Evolutionary conservation across 2,797 vertebrate genomes (phyloP).

Genomic region (Xenops minutus): DNA sequence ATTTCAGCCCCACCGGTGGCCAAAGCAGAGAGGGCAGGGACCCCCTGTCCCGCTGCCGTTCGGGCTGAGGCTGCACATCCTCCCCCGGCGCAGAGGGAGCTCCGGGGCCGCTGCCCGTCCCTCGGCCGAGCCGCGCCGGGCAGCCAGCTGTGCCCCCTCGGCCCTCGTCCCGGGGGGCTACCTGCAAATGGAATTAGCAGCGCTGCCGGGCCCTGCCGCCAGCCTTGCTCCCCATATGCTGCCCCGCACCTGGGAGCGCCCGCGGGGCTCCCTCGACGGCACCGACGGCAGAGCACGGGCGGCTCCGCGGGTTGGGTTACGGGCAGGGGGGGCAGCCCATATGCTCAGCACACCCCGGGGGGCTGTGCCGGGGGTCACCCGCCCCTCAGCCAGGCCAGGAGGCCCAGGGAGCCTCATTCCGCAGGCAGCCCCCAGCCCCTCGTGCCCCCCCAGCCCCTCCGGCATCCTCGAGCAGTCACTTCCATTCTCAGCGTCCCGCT

Average conservation of each 20-base stretch:
- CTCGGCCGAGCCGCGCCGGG: background rate
- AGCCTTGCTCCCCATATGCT: constrained; percentile 49
- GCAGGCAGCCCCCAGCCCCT: background rate
- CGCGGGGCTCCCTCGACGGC: background rate
- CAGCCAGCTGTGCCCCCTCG: background rate
- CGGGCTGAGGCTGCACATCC: accelerated
- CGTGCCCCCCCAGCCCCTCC: background rate
- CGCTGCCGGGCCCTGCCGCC: background rate
- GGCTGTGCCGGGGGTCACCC: background rate
- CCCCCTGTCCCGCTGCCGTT: accelerated
- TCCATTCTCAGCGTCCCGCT: background rate
- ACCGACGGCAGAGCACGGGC: background rate
- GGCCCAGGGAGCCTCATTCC: background rate
- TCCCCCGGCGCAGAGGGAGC: no score
- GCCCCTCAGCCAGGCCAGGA: background rate
- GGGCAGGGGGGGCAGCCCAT: background rate
- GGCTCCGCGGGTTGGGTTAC: constrained; percentile 33
- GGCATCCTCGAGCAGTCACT: background rate
- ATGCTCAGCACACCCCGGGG: background rate
- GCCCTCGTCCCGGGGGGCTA: background rate
- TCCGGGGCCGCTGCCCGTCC: no score
- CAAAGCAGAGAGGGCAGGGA: background rate
- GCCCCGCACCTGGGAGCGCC: background rate
- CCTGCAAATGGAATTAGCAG: background rate
- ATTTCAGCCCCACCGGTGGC: background rate